phyloP scores from a whole-genome alignment of 1,140 invertebrate genomes.

The Augochlora pura region DNA sequence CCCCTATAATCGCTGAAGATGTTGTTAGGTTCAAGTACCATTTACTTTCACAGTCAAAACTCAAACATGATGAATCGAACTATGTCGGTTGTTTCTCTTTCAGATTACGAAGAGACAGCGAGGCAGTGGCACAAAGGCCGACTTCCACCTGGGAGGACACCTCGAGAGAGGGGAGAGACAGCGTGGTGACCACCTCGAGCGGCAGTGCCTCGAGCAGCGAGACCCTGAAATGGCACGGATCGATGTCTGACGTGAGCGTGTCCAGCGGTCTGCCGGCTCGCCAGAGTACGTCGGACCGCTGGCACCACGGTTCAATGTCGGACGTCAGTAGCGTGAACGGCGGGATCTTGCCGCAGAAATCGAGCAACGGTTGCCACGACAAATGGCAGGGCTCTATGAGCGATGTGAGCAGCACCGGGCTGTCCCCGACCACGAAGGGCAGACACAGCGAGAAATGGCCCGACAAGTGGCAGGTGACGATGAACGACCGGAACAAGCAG shows the following conservation, averaged over 20 bases:
- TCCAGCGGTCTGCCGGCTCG: slow-evolving; percentile 79
- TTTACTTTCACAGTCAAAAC: too few relatives aligned
- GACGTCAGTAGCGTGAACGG: slow-evolving; percentile 74
- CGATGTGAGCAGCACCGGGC: slow-evolving; percentile 75
- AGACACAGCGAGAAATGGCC: slow-evolving; percentile 63
- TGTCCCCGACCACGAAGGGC: slow-evolving; percentile 56
- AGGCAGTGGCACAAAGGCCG: slow-evolving; percentile 81
- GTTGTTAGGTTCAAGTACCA: too few relatives aligned
- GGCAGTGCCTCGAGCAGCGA: slow-evolving; percentile 89
- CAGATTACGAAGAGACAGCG: slow-evolving; percentile 83
- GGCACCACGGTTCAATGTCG: slow-evolving; percentile 76
- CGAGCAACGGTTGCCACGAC: slow-evolving; percentile 59
- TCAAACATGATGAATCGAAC: too few relatives aligned
- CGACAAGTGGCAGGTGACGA: slow-evolving; percentile 71
- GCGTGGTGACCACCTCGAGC: slow-evolving; percentile 85
- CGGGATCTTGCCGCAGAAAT: slow-evolving; percentile 58
- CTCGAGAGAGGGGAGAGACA: slow-evolving; percentile 83
- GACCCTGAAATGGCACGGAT: slow-evolving; percentile 91
- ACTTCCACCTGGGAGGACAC: slow-evolving; percentile 79
- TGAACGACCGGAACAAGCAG: slow-evolving; percentile 73
- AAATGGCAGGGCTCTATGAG: slow-evolving; percentile 83
- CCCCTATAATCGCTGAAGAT: too few relatives aligned
- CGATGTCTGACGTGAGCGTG: slow-evolving; percentile 88
- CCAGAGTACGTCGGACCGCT: slow-evolving; percentile 67
- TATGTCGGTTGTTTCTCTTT: neutral